Conservation (phyloP, 2,888 invertebrate genomes). For the Ochlodes sylvanus region DNA sequence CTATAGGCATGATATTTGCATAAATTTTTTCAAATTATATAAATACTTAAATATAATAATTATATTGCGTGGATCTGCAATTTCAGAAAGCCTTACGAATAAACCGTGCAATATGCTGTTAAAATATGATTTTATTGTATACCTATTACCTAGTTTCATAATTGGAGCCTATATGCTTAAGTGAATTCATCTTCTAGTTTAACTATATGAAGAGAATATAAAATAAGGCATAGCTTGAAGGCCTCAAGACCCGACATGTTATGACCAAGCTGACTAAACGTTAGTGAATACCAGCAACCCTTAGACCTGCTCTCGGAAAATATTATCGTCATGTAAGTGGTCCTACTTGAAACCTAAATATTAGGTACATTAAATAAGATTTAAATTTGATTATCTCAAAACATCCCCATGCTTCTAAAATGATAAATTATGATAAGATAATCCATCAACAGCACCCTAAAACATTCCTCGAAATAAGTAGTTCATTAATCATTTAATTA, state of each 20-base stretch:
- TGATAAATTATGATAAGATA: neutral
- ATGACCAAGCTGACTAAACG: slow-evolving; percentile 78
- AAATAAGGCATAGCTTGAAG: slow-evolving; percentile 38
- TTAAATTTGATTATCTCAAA: neutral
- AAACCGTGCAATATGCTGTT: slow-evolving; percentile 1
- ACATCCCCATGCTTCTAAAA: neutral
- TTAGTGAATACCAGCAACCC: slow-evolving; percentile 55
- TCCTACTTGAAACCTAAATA: neutral
- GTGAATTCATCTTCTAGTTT: neutral
- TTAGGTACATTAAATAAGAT: neutral
- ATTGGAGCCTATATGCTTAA: neutral
- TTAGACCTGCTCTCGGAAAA: slow-evolving; percentile 49
- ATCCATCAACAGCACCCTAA: neutral
- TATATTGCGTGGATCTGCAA: slow-evolving; percentile 19
- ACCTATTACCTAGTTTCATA: neutral
- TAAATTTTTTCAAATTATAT: neutral
- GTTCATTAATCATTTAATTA: neutral
- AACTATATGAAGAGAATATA: neutral
- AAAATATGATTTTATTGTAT: neutral
- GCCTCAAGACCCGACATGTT: slow-evolving; percentile 60
- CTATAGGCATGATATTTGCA: neutral
- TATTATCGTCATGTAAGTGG: neutral
- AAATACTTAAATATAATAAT: slow-evolving; percentile 8
- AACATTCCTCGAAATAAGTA: neutral
- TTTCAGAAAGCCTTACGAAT: slow-evolving; percentile 11